phyloP scores from a whole-genome alignment of 2,797 vertebrate species.

The Acanthis flammea region DNA sequence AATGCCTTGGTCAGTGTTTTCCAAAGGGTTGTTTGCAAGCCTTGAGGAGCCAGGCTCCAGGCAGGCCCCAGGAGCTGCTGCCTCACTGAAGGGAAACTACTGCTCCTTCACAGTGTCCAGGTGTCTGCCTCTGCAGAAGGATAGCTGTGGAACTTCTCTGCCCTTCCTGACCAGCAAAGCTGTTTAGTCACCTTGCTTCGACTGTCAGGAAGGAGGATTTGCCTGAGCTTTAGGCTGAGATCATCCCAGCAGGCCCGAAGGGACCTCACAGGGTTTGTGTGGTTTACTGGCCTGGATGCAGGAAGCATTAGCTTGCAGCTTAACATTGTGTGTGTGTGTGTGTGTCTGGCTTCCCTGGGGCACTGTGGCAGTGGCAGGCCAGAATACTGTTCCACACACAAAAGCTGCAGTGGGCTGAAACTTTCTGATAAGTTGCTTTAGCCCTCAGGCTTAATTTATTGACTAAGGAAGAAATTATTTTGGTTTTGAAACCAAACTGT shows the following conservation, averaged over 20 bases:
- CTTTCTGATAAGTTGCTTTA: not conserved
- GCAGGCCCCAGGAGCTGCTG: not conserved
- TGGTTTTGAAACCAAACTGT: not conserved
- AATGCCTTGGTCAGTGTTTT: not conserved
- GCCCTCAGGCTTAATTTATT: not conserved
- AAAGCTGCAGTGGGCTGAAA: not conserved
- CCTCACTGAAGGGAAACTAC: not conserved
- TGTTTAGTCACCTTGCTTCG: not conserved
- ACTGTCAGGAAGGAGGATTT: not conserved
- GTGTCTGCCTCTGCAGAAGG: not conserved
- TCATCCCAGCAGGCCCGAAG: not conserved
- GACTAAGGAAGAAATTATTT: not conserved
- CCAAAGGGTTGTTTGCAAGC: not conserved
- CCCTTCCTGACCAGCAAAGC: not conserved
- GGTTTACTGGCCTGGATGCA: not conserved
- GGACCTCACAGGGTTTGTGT: not conserved
- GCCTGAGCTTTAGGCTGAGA: not conserved
- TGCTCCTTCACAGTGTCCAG: accelerated
- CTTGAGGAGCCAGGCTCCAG: not conserved
- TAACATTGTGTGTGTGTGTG: accelerated
- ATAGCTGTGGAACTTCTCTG: not conserved
- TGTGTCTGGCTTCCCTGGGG: not conserved
- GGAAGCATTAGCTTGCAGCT: not conserved
- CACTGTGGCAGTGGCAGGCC: not conserved
- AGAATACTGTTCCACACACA: not conserved